phyloP scores from a whole-genome alignment of 2,113 vertebrate species.

The Morone saxatilis region DNA sequence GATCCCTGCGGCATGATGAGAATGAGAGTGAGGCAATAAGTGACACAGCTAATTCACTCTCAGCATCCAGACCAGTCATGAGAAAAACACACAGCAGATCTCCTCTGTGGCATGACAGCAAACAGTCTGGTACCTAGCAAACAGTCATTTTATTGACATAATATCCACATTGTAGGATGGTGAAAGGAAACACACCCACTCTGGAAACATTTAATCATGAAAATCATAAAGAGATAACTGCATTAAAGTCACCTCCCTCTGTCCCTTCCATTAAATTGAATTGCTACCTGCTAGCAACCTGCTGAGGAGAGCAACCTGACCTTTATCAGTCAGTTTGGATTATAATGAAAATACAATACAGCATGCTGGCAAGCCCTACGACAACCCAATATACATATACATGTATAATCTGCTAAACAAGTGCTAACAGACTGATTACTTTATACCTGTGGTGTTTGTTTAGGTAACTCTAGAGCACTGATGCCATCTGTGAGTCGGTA shows the following conservation, averaged over 20 bases:
- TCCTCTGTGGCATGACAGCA: background rate
- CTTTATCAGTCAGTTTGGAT: constrained; percentile 8
- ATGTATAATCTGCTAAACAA: background rate
- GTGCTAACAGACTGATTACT: background rate
- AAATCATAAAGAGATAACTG: constrained; percentile 17
- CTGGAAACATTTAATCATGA: background rate
- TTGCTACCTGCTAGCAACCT: background rate
- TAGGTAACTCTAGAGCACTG: background rate
- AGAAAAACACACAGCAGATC: background rate
- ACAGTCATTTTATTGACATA: constrained; percentile 10
- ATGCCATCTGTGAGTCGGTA: background rate
- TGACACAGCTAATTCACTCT: constrained; percentile 21
- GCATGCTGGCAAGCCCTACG: too few relatives aligned
- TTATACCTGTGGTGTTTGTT: background rate
- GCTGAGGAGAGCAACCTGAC: constrained; percentile 3
- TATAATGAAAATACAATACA: background rate
- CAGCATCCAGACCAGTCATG: constrained; percentile 2
- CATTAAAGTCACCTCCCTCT: constrained; percentile 25
- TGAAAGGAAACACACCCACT: constrained; percentile 21
- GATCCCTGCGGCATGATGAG: background rate
- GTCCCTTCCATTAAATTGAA: background rate
- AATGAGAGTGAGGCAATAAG: background rate
- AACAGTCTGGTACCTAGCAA: background rate
- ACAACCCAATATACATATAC: too few relatives aligned
- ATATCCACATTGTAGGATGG: constrained; percentile 1